Conservation (phyloP, 2,888 invertebrate species). For the Meteorus colon region DNA sequence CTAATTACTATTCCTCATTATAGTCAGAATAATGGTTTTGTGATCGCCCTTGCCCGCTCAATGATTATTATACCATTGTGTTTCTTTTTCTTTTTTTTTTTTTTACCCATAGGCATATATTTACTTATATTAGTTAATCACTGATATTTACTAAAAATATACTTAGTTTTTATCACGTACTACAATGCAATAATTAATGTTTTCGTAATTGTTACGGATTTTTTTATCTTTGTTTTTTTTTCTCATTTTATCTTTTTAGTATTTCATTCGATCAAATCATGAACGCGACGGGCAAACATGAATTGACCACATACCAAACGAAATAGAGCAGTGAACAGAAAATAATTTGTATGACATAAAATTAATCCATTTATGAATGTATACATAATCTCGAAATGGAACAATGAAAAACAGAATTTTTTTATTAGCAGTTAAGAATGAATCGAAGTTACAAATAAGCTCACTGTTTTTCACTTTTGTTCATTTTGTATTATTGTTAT, state of each 20-base stretch:
- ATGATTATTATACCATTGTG: conserved; percentile 6
- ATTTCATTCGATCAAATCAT: conserved; percentile 5
- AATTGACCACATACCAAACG: conserved; percentile 49
- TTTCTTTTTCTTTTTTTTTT: too few relatives aligned
- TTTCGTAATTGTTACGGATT: conserved; percentile 6
- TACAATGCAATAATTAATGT: background rate
- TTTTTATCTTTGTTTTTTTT: conserved; percentile 9
- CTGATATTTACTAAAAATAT: background rate
- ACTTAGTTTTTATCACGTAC: background rate
- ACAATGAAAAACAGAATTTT: background rate
- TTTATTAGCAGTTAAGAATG: background rate
- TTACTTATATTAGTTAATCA: conserved; percentile 7
- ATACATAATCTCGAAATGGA: conserved; percentile 35
- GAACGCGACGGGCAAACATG: conserved; percentile 46
- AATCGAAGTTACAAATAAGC: conserved; percentile 1
- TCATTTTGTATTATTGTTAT: background rate
- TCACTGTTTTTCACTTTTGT: background rate
- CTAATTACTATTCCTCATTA: background rate
- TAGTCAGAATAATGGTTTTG: conserved; percentile 8
- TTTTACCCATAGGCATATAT: conserved; percentile 8
- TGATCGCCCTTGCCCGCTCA: conserved; percentile 13
- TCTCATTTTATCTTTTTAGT: conserved; percentile 15
- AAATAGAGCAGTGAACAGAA: conserved; percentile 35
- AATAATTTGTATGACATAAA: conserved; percentile 27
- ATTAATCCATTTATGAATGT: conserved; percentile 22